Evolutionary conservation across 2,113 vertebrate species (phyloP), one percentile per base, ranked within the genome.

Genomic region (Xenopus laevis): DNA sequence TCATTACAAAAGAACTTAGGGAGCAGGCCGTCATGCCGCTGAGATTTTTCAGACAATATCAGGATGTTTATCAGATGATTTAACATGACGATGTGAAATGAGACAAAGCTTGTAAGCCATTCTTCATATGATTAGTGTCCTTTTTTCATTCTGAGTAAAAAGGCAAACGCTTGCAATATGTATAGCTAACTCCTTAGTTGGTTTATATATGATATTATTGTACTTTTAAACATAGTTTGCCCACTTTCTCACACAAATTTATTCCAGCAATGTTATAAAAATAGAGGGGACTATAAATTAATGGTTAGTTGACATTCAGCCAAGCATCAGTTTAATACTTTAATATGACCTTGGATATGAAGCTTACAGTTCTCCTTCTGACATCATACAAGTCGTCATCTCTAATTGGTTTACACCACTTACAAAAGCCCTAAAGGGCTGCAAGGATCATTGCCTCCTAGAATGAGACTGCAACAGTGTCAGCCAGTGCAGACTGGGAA

Each of bases 1-100:
- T 76, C 66, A 69, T 59, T 64, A 64, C 20, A 69, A 69, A 76
- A 69, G 73, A 69, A 27, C 4, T 27, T 27, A 27, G 17, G 59
- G 70, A 10, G 12, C 70, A 53, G 21, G 46, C 21, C 45, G 30
- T 46, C 13, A 23, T 16, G 64, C 44, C 13, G 7, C 52, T 23
- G 74, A 55, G 74, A 64, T 30, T 63, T 30, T 62, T 75, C 30
- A 45, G 50, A 77, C 74, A 55, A 61, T 10, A 68, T 30, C 44
- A 21, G 21, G 27, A 70, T 70, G 50, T 47, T 77, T 77, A 70
- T 46, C 10, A 20, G 66, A 64, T 63, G 74, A 77, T 70, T 70
- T 77, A 77, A 45, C 40, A 27, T 57, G 47, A 55, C 33, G 33
- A 53, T 33, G 23, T 40, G 65, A 20, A 18, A 30, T 21, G 71